phyloP scores from a whole-genome alignment of 2,113 vertebrate species.

The Triplophysa tibetana region DNA sequence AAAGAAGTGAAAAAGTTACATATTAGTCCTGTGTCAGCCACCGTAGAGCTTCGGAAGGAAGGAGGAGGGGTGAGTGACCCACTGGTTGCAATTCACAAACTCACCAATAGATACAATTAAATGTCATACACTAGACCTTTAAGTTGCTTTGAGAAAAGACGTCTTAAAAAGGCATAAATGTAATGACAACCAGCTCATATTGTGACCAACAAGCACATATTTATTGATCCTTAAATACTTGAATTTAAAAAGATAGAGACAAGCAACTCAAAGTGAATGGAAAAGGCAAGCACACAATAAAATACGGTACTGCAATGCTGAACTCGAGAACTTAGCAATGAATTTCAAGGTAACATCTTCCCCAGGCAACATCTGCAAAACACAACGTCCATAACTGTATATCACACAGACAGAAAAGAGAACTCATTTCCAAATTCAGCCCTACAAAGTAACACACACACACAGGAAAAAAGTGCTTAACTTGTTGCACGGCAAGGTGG shows the following conservation, averaged over 20 bases:
- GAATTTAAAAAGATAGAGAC: background rate
- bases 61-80: too few relatives aligned
- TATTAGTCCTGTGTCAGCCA: too few relatives aligned
- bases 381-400: background rate
- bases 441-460: background rate
- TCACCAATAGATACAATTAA: too few relatives aligned
- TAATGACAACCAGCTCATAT: too few relatives aligned
- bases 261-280: background rate
- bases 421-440: background rate
- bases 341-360: conserved; percentile 11
- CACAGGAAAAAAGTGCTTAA: background rate
- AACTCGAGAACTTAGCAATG: background rate
- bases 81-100: too few relatives aligned
- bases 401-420: background rate
- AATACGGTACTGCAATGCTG: conserved; percentile 19
- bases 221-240: too few relatives aligned
- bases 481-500: conserved; percentile 20
- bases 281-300: conserved; percentile 21
- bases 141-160: too few relatives aligned
- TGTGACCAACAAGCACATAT: too few relatives aligned
- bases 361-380: conserved; percentile 8
- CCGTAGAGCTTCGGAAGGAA: too few relatives aligned
- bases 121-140: too few relatives aligned
- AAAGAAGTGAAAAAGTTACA: too few relatives aligned
- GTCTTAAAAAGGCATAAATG: too few relatives aligned